These are phyloP conservation scores for Magallana angulata DNA, from an alignment of 1,140 invertebrate genomes.

Conservation along the genomic window DNA sequence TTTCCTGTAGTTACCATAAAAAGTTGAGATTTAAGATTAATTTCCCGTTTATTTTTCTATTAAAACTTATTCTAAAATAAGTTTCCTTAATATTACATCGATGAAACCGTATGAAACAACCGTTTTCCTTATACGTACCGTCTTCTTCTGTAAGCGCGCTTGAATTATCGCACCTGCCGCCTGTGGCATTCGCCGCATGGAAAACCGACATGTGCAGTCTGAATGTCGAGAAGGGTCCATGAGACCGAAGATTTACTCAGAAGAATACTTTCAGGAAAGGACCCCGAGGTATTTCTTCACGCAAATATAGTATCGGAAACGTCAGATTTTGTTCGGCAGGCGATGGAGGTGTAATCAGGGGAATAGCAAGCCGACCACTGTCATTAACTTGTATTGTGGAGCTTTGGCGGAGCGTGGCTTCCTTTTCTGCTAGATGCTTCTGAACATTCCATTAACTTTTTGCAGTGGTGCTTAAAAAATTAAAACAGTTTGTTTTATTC, in stretches of 20 bases:
- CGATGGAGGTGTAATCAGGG: constrained; percentile 27
- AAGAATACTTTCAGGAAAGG: constrained; percentile 35
- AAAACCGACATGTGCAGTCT: constrained; percentile 30
- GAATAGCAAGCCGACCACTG: constrained; percentile 18
- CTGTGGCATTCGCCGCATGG: not conserved
- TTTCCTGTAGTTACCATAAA: too few relatives aligned
- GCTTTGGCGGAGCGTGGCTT: constrained; percentile 25
- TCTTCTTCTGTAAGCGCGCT: not conserved
- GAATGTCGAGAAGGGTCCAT: not conserved
- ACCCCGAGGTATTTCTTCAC: constrained; percentile 32
- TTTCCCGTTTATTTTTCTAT: too few relatives aligned
- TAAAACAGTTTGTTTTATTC: constrained; percentile 26
- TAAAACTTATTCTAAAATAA: too few relatives aligned
- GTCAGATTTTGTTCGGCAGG: constrained; percentile 28
- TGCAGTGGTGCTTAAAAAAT: constrained; percentile 27
- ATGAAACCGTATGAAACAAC: too few relatives aligned
- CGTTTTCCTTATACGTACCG: too few relatives aligned
- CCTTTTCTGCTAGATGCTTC: constrained; percentile 1
- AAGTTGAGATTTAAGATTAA: too few relatives aligned
- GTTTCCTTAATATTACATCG: too few relatives aligned
- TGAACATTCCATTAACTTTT: constrained; percentile 32
- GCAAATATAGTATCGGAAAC: constrained; percentile 37
- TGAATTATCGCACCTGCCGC: constrained; percentile 14
- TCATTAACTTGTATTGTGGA: constrained; percentile 22
- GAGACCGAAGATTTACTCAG: constrained; percentile 30